Evolutionary conservation across 2,888 invertebrate species (phyloP).

Genomic region (Pharmacophagus antenor): DNA sequence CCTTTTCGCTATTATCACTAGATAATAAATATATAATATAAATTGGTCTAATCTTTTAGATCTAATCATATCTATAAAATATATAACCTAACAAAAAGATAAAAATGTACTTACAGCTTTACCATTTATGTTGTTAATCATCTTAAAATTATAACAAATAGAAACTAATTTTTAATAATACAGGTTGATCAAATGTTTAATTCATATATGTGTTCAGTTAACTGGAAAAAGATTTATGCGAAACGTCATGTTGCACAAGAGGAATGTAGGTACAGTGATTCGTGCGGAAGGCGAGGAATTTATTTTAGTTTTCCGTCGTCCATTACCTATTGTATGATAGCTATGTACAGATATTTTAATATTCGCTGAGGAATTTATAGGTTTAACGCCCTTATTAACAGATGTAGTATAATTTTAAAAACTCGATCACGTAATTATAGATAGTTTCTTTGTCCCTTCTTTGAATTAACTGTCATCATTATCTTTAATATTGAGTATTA

Average conservation of each 20-base stretch:
- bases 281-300: constrained; percentile 26
- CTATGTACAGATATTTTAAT: constrained; percentile 5
- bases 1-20: constrained; percentile 28
- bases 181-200: constrained; percentile 6
- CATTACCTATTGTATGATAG: constrained; percentile 5
- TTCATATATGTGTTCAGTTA: constrained; percentile 19
- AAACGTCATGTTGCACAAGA: constrained; percentile 16
- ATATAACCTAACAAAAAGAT: constrained; percentile 23
- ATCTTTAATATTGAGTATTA: no score
- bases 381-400: background rate
- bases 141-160: constrained; percentile 7
- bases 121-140: constrained; percentile 29
- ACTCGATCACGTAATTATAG: background rate
- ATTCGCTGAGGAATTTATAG: constrained; percentile 3
- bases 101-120: constrained; percentile 35
- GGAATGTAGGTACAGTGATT: constrained; percentile 22
- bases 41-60: constrained; percentile 21
- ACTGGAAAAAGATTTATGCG: constrained; percentile 14
- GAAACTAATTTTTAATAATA: background rate
- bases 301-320: constrained; percentile 29
- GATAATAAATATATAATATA: constrained; percentile 26
- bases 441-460: no score
- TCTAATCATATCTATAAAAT: constrained; percentile 3
- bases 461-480: no score
- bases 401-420: background rate